Conservation (phyloP, 2,113 vertebrate species). For the Festucalex cinctus region DNA sequence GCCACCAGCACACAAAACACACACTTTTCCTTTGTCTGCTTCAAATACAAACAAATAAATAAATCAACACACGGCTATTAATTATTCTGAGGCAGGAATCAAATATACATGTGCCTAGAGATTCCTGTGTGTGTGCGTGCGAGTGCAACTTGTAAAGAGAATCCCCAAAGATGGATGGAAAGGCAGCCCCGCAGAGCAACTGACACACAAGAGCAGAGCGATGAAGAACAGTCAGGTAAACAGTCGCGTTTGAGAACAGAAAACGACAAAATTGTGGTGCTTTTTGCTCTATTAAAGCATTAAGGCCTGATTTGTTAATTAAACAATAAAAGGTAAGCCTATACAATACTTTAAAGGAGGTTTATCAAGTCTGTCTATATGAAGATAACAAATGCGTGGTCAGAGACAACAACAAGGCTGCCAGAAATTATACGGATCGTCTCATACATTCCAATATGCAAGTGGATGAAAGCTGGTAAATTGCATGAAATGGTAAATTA, state of each 20-base stretch:
- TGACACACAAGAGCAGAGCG: conserved; percentile 18
- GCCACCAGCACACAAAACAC: conserved; percentile 18
- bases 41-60: conserved; percentile 73
- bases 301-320: neutral
- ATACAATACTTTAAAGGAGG: neutral
- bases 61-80: conserved; percentile 65
- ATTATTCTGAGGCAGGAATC: conserved; percentile 66
- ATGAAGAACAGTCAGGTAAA: conserved; percentile 8
- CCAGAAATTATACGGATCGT: neutral
- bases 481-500: neutral
- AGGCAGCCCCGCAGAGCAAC: conserved; percentile 33
- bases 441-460: neutral
- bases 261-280: neutral
- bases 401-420: neutral
- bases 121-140: conserved; percentile 22
- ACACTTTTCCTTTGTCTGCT: conserved; percentile 44
- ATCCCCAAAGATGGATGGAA: conserved; percentile 40
- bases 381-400: neutral
- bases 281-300: neutral
- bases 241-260: conserved; percentile 2
- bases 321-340: neutral
- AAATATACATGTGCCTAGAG: conserved; percentile 65
- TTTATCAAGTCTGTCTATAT: neutral
- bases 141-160: conserved; percentile 32
- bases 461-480: neutral